phyloP scores from a whole-genome alignment of 1,140 invertebrate genomes.

The Palaemon carinicauda region DNA sequence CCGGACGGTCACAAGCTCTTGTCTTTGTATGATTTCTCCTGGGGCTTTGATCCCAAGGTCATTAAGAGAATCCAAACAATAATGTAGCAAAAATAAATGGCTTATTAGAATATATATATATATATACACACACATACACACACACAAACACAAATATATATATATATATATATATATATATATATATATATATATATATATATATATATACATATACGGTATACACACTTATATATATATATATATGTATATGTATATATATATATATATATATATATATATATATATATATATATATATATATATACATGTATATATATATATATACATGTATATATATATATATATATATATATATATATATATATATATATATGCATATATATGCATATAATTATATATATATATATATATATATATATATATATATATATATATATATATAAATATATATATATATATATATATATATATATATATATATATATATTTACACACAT shows the following conservation, averaged over 20 bases:
- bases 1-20: no score
- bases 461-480: conserved; percentile 20
- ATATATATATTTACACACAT: background rate
- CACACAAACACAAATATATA: no score
- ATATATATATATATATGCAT: background rate
- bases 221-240: background rate
- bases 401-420: conserved; percentile 25
- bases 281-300: background rate
- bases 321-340: conserved; percentile 11
- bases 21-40: no score
- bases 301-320: background rate
- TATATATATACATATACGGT: background rate
- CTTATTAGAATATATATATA: no score
- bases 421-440: conserved; percentile 33
- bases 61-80: no score
- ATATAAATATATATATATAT: conserved; percentile 18
- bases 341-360: background rate
- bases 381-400: background rate
- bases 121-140: no score
- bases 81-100: no score
- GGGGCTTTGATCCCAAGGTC: no score
- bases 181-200: background rate
- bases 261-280: background rate
- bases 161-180: background rate
- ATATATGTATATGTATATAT: background rate